Evolutionary conservation across 2,888 invertebrate genomes (phyloP).

Genomic region (Sclerodermus sp.): DNA sequence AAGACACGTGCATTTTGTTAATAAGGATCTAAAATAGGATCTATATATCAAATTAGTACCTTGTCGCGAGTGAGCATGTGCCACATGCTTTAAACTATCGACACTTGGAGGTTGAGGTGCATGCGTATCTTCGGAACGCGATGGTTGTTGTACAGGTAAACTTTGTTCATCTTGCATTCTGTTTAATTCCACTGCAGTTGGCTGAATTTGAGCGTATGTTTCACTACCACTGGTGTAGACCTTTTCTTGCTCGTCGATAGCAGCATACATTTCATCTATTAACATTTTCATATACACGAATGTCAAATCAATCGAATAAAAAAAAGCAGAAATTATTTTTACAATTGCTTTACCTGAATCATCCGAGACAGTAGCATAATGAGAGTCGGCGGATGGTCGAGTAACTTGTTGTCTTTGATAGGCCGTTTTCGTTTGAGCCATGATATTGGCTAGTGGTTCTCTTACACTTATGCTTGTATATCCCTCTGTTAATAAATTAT

Average conservation of each 20-base stretch:
- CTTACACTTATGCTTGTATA: slow-evolving; percentile 91
- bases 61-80: slow-evolving; percentile 66
- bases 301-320: not conserved
- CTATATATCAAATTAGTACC: slow-evolving; percentile 56
- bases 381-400: slow-evolving; percentile 62
- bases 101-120: slow-evolving; percentile 66
- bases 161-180: slow-evolving; percentile 49
- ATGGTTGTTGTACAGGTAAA: slow-evolving; percentile 44
- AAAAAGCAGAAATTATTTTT: not conserved
- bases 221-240: slow-evolving; percentile 79
- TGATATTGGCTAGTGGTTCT: slow-evolving; percentile 80
- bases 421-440: slow-evolving; percentile 65
- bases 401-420: slow-evolving; percentile 49
- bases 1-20: not conserved
- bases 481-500: slow-evolving; percentile 68
- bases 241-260: slow-evolving; percentile 75
- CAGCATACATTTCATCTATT: slow-evolving; percentile 86
- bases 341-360: slow-evolving; percentile 70
- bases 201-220: slow-evolving; percentile 83
- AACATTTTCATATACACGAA: not conserved
- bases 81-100: slow-evolving; percentile 64
- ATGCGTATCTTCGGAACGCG: slow-evolving; percentile 44
- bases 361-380: slow-evolving; percentile 89
- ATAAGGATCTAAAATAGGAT: no score
- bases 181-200: slow-evolving; percentile 57